A percentile compares a stretch with the other conserved stretches of the same genome.
Conservation (phyloP, 1,140 invertebrate species). For the Hyposmocoma kahamanoa region DNA sequence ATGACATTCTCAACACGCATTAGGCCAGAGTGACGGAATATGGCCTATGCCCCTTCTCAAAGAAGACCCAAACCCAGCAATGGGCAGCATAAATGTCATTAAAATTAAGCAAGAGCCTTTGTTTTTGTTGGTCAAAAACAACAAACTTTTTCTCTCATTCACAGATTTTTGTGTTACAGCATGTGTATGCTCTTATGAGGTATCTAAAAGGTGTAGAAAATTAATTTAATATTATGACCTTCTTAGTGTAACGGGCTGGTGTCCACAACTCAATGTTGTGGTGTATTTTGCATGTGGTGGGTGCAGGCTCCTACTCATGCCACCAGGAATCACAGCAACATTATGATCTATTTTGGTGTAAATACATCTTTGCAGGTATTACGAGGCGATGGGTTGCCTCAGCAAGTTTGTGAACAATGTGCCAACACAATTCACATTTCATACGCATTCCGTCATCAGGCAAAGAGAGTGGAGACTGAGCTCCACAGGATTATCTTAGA, state of each 20-base stretch:
- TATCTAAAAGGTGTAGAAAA: too few species aligned
- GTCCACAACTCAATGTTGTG: neutral
- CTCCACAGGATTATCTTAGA: conserved; percentile 35
- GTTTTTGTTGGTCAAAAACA: too few species aligned
- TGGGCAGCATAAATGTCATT: too few species aligned
- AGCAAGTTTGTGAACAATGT: conserved; percentile 57
- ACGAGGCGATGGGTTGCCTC: conserved; percentile 58
- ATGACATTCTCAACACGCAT: too few species aligned
- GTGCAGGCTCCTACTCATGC: neutral
- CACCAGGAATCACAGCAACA: neutral
- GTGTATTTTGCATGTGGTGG: neutral
- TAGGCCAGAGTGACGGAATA: too few species aligned
- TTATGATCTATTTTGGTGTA: neutral
- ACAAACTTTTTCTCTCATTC: too few species aligned
- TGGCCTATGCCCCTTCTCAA: too few species aligned
- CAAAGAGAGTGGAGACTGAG: conserved; percentile 37
- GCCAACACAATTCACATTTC: conserved; percentile 40
- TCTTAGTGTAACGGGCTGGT: neutral
- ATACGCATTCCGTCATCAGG: conserved; percentile 49
- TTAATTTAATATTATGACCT: neutral
- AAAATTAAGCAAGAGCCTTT: too few species aligned
- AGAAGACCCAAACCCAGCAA: too few species aligned
- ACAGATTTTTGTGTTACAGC: too few species aligned
- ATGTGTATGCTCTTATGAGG: too few species aligned
- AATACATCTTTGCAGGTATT: conserved; percentile 32